Conservation (phyloP, 2,797 vertebrate genomes). For the Luscinia luscinia region DNA sequence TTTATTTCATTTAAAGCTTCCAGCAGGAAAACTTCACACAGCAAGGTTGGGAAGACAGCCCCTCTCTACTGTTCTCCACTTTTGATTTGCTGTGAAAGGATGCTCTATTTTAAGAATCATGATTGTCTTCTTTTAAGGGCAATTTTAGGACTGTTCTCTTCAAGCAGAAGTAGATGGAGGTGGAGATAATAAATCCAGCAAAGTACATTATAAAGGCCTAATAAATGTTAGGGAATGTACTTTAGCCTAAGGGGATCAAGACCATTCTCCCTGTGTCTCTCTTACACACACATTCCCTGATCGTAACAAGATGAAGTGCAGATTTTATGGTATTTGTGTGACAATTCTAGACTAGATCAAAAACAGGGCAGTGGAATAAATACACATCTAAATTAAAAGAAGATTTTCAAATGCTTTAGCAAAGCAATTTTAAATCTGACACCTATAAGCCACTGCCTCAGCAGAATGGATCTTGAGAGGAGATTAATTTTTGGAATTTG, state of each 20-base stretch:
- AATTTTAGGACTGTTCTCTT: conserved; percentile 67
- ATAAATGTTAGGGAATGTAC: conserved; percentile 51
- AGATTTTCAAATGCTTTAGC: background rate
- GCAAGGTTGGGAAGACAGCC: conserved; percentile 45
- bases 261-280: conserved; percentile 16
- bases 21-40: conserved; percentile 64
- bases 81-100: conserved; percentile 72
- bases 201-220: conserved; percentile 64
- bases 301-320: conserved; percentile 27
- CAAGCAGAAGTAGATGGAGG: conserved; percentile 57
- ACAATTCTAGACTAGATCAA: conserved; percentile 3
- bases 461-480: background rate
- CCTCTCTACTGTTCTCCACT: conserved; percentile 64
- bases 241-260: conserved; percentile 45
- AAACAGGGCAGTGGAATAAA: background rate
- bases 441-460: background rate
- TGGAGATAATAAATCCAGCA: conserved; percentile 66
- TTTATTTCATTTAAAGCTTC: conserved; percentile 62
- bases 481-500: conserved; percentile 6
- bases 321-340: conserved; percentile 31
- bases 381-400: conserved; percentile 19
- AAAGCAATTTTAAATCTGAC: background rate
- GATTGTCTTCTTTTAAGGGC: conserved; percentile 67
- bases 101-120: conserved; percentile 64
- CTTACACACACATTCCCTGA: background rate